phyloP scores from a whole-genome alignment of 2,797 vertebrate genomes.

The Kryptolebias ocellatus region DNA sequence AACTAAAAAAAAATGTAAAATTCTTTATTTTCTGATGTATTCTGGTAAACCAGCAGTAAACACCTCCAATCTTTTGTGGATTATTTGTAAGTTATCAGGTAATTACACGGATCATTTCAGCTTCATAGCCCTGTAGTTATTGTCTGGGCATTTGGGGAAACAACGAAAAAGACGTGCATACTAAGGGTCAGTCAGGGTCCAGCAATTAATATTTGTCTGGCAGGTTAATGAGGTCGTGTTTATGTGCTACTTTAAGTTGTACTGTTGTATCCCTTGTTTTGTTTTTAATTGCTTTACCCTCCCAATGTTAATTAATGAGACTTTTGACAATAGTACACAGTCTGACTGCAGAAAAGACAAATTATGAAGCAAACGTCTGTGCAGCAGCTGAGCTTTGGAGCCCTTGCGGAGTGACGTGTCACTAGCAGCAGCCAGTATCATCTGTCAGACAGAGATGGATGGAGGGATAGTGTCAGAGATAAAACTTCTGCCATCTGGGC shows the following conservation, averaged over 20 bases:
- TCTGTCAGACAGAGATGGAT: constrained; percentile 39
- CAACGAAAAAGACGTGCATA: background rate
- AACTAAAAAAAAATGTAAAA: background rate
- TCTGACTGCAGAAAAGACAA: background rate
- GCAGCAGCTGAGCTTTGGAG: constrained; percentile 28
- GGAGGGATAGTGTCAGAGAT: constrained; percentile 39
- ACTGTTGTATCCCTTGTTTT: background rate
- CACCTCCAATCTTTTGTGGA: background rate
- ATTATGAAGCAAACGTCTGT: constrained; percentile 8
- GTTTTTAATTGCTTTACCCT: background rate
- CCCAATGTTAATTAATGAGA: background rate
- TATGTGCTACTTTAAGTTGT: background rate
- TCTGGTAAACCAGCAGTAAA: background rate
- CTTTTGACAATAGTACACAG: background rate
- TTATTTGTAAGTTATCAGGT: background rate
- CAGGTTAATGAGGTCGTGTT: constrained; percentile 5
- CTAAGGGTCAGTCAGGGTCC: background rate
- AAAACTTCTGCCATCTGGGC: constrained; percentile 50
- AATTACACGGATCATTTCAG: constrained; percentile 2
- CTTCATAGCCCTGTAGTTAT: background rate
- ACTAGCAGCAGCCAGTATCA: constrained; percentile 22
- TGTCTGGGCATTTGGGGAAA: constrained; percentile 10
- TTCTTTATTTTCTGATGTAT: background rate
- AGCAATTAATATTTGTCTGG: background rate
- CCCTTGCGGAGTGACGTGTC: constrained; percentile 16